These are phyloP conservation scores for Pangasianodon gigas DNA, from an alignment of 2,113 vertebrate genomes.

Conservation along the genomic window DNA sequence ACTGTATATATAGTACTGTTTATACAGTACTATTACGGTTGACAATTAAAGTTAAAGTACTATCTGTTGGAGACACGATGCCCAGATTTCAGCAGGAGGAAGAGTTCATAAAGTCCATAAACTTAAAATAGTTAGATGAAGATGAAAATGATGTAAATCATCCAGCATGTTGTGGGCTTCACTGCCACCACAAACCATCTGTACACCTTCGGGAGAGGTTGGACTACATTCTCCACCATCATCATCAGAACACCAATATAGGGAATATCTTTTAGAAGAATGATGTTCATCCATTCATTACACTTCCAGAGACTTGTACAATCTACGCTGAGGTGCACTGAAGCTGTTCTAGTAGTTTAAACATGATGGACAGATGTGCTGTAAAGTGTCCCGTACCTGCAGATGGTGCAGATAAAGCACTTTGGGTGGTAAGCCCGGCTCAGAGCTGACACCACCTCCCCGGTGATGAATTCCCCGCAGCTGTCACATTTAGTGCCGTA, in stretches of 20 bases:
- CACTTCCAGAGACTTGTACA: background rate
- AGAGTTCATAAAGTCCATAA: background rate
- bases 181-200: background rate
- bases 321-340: no score
- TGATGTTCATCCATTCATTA: background rate
- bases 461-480: conserved; percentile 92
- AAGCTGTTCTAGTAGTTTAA: no score
- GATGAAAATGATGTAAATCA: background rate
- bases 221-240: background rate
- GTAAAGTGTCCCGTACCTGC: conserved; percentile 77
- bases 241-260: background rate
- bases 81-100: background rate
- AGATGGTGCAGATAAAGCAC: conserved; percentile 96
- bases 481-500: conserved; percentile 96
- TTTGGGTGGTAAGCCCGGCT: conserved; percentile 96
- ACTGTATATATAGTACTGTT: background rate
- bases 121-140: background rate
- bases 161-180: background rate
- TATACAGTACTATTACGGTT: no score
- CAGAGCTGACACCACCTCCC: conserved; percentile 96
- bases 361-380: background rate
- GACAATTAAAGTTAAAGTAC: no score
- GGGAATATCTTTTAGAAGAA: background rate
- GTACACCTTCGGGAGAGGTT: background rate
- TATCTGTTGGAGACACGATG: background rate